Conservation (phyloP, 2,888 invertebrate genomes). For the Neelides folsomi region DNA sequence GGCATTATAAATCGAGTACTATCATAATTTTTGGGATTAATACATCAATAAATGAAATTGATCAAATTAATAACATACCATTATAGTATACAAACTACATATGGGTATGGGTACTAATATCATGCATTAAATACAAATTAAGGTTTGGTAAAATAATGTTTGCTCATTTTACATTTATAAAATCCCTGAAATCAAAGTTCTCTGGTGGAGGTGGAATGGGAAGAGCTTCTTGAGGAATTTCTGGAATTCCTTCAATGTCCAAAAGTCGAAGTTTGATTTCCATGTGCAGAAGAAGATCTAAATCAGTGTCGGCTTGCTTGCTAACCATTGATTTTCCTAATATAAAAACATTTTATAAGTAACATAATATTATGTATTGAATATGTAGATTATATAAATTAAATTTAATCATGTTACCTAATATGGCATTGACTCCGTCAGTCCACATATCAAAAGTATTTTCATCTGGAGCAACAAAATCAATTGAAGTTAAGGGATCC, state of each 20-base stretch:
- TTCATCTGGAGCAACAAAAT: constrained; percentile 87
- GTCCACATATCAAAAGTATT: constrained; percentile 83
- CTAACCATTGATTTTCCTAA: constrained; percentile 72
- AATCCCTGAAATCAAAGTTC: constrained; percentile 67
- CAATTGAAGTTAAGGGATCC: constrained; percentile 49
- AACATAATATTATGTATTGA: background rate
- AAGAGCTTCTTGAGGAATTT: constrained; percentile 81
- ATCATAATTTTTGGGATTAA: too few species aligned
- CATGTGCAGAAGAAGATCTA: constrained; percentile 85
- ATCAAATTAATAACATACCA: too few species aligned
- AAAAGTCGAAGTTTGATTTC: constrained; percentile 85
- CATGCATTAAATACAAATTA: too few species aligned
- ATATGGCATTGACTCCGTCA: constrained; percentile 81
- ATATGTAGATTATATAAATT: background rate
- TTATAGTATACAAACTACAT: too few species aligned
- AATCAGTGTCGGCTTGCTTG: constrained; percentile 71
- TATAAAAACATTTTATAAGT: background rate
- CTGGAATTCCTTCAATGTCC: constrained; percentile 82
- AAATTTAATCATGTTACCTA: constrained; percentile 41
- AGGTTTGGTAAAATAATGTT: background rate
- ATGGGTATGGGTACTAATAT: too few species aligned
- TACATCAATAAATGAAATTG: too few species aligned
- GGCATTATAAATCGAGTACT: too few species aligned
- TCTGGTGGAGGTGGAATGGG: constrained; percentile 70
- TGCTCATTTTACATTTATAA: constrained; percentile 7